phyloP scores from a whole-genome alignment of 2,888 invertebrate species.

The Drosophila rubida region DNA sequence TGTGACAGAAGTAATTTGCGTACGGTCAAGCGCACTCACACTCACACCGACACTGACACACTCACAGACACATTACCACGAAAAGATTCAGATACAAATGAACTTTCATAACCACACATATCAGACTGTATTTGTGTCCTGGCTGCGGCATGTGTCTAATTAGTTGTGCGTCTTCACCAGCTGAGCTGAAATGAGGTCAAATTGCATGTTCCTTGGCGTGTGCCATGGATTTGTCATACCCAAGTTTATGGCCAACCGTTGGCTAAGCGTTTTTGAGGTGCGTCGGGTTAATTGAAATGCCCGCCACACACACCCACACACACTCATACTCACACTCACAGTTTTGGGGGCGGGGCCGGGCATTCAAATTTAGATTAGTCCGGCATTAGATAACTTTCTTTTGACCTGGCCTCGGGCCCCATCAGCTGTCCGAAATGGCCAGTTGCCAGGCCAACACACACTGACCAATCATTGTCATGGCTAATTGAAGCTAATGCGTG shows the following conservation, averaged over 20 bases:
- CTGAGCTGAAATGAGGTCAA: constrained; percentile 68
- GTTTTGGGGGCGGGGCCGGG: constrained; percentile 2
- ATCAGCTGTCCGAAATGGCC: neutral
- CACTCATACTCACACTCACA: no score
- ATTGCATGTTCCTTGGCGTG: constrained; percentile 58
- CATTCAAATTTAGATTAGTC: constrained; percentile 63
- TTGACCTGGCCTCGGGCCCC: constrained; percentile 16
- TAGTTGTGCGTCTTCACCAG: constrained; percentile 77
- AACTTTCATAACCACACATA: constrained; percentile 59
- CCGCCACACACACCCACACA: constrained; percentile 47
- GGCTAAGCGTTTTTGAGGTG: constrained; percentile 57
- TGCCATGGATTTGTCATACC: constrained; percentile 68
- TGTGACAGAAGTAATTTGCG: constrained; percentile 79
- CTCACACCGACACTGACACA: constrained; percentile 4
- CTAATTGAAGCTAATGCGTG: constrained; percentile 69
- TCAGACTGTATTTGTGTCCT: constrained; percentile 38
- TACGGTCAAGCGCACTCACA: constrained; percentile 68
- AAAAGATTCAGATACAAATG: constrained; percentile 40
- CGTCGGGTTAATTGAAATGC: constrained; percentile 77
- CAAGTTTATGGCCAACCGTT: constrained; percentile 48
- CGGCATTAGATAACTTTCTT: constrained; percentile 53
- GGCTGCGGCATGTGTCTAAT: constrained; percentile 74
- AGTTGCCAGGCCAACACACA: constrained; percentile 6
- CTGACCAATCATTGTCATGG: constrained; percentile 52
- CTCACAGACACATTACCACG: constrained; percentile 16